Base-by-base conservation (phyloP, 2,113 vertebrate genomes). In the Cryptomyrus ogoouensis region DNA sequence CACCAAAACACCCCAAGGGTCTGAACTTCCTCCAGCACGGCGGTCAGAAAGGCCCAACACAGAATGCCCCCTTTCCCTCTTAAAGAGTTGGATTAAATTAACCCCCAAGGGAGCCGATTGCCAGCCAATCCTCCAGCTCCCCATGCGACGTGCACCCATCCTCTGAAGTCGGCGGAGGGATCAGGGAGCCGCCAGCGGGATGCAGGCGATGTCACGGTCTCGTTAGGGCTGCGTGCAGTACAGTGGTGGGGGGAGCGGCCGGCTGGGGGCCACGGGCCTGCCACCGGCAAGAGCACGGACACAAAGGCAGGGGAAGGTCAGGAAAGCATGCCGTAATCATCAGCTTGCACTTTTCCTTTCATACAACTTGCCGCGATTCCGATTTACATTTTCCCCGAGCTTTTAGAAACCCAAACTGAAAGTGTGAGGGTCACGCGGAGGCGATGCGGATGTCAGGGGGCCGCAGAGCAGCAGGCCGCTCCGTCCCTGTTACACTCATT, bases 221-320 rank as follows among this genome's bases (percentile, higher is more conserved):
- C 19, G 24, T 49, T 21, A 92, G 39, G 90, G 91, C 91, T 83
- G 92, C 91, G 94, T 90, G 31, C 91, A 93, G 92, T 93, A 94
- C 92, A 93, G 21, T 1, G 49, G 35, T n/a, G 93, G 94, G 95
- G 93, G 93, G 94, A 93, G 93, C 92, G 93, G 91, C 89, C 91
- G 92, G 93, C 93, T 93, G 94, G 94, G 93, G 93, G 94, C 90
- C 93, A 94, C 89, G 88, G 70, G 93, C 93, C 93, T 93, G 92
- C 93, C 93, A 94, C 94, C 94, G 95, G 93, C 91, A 93, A 91
- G 92, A 93, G 93, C 94, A 95, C 93, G 94, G 93, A 94, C 94
- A 92, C 92, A 94, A 94, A 94, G 93, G 93, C 93, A 92, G 27
- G 9, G 84, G 70, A 19, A 46, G 85, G 85, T 52, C 88, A 93